Conservation (phyloP, 1,140 invertebrate genomes). For the Drosophila kikkawai region DNA sequence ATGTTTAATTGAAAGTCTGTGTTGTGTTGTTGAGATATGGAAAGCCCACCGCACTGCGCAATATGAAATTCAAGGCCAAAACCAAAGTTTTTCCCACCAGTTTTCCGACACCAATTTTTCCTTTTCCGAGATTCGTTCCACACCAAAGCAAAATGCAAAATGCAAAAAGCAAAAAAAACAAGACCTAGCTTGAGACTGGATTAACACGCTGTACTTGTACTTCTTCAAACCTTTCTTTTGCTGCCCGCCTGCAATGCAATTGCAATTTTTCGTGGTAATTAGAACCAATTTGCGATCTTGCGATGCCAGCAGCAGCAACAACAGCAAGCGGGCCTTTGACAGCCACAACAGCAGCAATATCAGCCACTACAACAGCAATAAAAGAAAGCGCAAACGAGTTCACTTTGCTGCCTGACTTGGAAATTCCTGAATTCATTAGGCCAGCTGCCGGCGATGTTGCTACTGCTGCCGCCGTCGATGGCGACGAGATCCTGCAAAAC, state of each 20-base stretch:
- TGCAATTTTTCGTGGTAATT: conserved; percentile 44
- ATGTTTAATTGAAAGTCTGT: conserved; percentile 34
- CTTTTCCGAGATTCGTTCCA: conserved; percentile 60
- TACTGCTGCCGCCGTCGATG: conserved; percentile 24
- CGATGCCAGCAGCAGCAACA: conserved; percentile 49
- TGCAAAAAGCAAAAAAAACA: conserved; percentile 28
- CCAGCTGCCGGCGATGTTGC: conserved; percentile 17
- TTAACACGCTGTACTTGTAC: conserved; percentile 83
- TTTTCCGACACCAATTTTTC: conserved; percentile 55
- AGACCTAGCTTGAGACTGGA: conserved; percentile 64
- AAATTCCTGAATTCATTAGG: conserved; percentile 30
- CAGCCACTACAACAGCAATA: conserved; percentile 28
- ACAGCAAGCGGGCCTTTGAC: conserved; percentile 41
- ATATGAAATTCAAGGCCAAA: conserved; percentile 74
- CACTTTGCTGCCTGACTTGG: conserved; percentile 74
- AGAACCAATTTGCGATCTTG: conserved; percentile 61
- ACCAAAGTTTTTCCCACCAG: conserved; percentile 39
- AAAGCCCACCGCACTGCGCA: conserved; percentile 54
- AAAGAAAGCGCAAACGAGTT: conserved; percentile 79
- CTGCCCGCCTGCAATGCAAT: conserved; percentile 58
- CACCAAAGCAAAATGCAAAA: conserved; percentile 41
- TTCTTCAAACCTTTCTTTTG: conserved; percentile 81
- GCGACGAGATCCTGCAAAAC: conserved; percentile 72
- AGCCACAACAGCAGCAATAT: conserved; percentile 29
- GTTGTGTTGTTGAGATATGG: conserved; percentile 28